Conservation (phyloP, 2,888 invertebrate genomes). For the Trissolcus brochymenae region DNA sequence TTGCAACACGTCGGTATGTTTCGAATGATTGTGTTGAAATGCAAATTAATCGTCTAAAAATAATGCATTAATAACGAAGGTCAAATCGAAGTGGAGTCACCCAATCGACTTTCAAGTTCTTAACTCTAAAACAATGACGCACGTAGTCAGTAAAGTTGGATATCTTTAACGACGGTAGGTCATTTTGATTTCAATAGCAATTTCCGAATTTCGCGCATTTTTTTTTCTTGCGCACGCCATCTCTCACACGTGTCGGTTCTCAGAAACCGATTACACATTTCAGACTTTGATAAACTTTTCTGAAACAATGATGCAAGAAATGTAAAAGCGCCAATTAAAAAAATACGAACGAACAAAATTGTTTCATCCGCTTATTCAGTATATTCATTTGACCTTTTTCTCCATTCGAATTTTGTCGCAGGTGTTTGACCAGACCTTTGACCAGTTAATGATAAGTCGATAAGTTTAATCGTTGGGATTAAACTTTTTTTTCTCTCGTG, state of each 20-base stretch:
- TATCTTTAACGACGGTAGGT: conserved; percentile 41
- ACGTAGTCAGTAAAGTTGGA: conserved; percentile 43
- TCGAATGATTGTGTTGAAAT: conserved; percentile 39
- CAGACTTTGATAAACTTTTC: no score
- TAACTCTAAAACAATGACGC: conserved; percentile 55
- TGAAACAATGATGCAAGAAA: no score
- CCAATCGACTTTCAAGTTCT: conserved; percentile 55
- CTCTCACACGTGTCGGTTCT: neutral
- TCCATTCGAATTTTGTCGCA: no score
- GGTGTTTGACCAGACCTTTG: no score
- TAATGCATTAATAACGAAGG: conserved; percentile 56
- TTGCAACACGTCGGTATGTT: conserved; percentile 12
- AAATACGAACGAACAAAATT: no score
- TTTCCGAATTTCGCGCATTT: conserved; percentile 23
- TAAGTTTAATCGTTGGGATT: no score
- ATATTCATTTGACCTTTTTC: no score
- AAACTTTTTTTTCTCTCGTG: no score
- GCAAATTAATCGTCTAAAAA: conserved; percentile 56
- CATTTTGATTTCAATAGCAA: conserved; percentile 35
- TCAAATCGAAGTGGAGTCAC: conserved; percentile 48
- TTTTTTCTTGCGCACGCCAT: neutral
- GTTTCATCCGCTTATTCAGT: no score
- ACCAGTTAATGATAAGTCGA: no score
- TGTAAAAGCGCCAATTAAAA: no score
- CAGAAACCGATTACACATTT: no score